phyloP scores from a whole-genome alignment of 2,113 vertebrate genomes.

The Petroica traversi region DNA sequence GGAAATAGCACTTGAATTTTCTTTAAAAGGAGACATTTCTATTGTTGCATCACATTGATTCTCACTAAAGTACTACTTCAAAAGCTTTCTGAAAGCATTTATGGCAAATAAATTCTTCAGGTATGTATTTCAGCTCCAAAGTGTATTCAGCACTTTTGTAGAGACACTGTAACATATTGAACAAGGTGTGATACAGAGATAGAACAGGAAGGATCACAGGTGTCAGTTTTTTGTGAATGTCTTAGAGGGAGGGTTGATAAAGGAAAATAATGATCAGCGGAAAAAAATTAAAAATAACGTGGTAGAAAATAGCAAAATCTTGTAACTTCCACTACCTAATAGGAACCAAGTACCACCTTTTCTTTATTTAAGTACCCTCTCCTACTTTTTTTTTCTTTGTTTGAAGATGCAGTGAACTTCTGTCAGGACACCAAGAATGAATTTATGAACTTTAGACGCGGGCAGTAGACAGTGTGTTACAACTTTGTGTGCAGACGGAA shows the following conservation, averaged over 20 bases:
- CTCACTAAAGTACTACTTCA: not conserved
- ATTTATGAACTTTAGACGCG: not conserved
- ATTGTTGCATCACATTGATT: not conserved
- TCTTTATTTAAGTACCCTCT: not conserved
- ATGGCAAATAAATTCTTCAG: not conserved
- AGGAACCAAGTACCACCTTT: not conserved
- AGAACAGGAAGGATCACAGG: not conserved
- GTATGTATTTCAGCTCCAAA: not conserved
- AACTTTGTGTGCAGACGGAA: not conserved
- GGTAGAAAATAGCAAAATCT: not conserved
- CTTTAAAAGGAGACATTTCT: not conserved
- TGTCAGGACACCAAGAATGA: not conserved
- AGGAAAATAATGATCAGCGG: not conserved
- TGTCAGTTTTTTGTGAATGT: not conserved
- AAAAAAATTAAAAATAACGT: not conserved
- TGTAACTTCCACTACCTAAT: fast-evolving
- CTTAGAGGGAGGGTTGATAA: not conserved
- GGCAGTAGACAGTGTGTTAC: fast-evolving
- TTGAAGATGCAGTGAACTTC: not conserved
- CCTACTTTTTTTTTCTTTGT: not conserved
- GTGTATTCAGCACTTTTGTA: not conserved
- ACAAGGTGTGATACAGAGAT: not conserved
- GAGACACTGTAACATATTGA: not conserved
- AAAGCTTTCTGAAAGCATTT: not conserved
- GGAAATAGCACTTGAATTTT: not conserved